phyloP scores from a whole-genome alignment of 2,888 invertebrate genomes.

The Nephrocerus scutellatus region DNA sequence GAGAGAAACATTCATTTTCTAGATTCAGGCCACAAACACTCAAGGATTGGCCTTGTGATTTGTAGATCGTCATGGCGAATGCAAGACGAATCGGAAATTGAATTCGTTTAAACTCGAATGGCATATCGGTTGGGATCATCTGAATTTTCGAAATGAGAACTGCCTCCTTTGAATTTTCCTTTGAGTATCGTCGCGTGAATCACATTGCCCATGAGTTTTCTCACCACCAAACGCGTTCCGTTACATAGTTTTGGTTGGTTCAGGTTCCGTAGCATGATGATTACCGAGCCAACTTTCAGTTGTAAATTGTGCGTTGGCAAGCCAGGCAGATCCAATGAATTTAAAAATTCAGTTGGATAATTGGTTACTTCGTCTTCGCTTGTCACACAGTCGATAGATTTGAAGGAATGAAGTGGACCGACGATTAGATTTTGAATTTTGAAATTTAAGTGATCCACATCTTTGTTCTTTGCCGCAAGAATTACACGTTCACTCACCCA shows the following conservation, averaged over 20 bases:
- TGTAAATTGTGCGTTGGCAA: conserved; percentile 14
- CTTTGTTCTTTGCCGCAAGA: no score
- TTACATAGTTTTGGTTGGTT: conserved; percentile 27
- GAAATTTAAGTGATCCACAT: no score
- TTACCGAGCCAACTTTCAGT: conserved; percentile 28
- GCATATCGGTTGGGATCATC: conserved; percentile 27
- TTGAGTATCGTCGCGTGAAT: conserved; percentile 26
- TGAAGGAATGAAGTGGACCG: not conserved
- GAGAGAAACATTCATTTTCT: conserved; percentile 16
- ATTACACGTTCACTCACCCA: conserved; percentile 14
- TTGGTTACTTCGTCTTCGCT: conserved; percentile 9
- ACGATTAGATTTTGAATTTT: no score
- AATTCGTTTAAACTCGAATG: conserved; percentile 34
- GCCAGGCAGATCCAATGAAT: conserved; percentile 14
- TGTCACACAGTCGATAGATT: conserved; percentile 14
- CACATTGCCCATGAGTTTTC: conserved; percentile 27
- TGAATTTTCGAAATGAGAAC: conserved; percentile 30
- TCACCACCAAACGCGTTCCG: conserved; percentile 26
- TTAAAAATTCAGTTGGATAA: conserved; percentile 4
- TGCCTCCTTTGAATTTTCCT: conserved; percentile 19
- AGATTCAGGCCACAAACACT: conserved; percentile 28
- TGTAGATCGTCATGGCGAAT: conserved; percentile 17
- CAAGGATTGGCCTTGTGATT: conserved; percentile 22
- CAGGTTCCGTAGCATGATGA: conserved; percentile 31
- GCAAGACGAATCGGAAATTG: conserved; percentile 28